Evolutionary conservation across 1,140 invertebrate species (phyloP).

Genomic region (Notospermus geniculatus): DNA sequence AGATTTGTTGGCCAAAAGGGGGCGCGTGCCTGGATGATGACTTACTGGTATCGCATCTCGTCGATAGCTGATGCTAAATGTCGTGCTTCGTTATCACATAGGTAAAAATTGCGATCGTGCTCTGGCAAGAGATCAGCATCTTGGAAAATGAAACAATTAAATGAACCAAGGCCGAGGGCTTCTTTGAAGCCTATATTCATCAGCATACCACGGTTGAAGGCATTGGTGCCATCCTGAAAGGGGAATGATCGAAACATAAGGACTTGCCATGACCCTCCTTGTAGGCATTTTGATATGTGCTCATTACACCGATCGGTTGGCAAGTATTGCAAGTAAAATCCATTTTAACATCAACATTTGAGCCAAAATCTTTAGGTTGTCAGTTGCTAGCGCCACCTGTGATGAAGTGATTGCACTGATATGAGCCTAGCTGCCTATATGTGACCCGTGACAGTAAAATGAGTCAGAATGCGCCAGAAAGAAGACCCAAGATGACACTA

Average conservation of each 20-base stretch:
- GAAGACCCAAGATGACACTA: no score
- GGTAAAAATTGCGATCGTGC: conserved; percentile 48
- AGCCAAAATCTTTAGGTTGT: no score
- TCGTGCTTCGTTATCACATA: conserved; percentile 45
- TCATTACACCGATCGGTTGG: no score
- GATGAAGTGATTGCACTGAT: no score
- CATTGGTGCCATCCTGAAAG: background rate
- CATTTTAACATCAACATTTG: no score
- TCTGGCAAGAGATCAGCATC: conserved; percentile 52
- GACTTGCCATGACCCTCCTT: background rate
- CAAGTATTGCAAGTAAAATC: no score
- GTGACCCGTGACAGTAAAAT: no score
- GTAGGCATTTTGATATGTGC: background rate
- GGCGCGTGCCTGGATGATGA: no score
- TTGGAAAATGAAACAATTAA: conserved; percentile 53
- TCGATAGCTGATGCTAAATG: conserved; percentile 50
- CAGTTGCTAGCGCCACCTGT: no score
- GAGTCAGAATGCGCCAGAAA: no score
- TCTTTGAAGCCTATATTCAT: conserved; percentile 52
- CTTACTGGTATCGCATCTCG: conserved; percentile 52
- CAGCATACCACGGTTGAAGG: conserved; percentile 50
- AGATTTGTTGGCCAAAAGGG: no score
- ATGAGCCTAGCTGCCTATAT: no score
- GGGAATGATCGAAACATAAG: conserved; percentile 65
- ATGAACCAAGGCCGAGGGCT: conserved; percentile 37